phyloP scores from a whole-genome alignment of 1,140 invertebrate species.

The Lasioglossum albipes region DNA sequence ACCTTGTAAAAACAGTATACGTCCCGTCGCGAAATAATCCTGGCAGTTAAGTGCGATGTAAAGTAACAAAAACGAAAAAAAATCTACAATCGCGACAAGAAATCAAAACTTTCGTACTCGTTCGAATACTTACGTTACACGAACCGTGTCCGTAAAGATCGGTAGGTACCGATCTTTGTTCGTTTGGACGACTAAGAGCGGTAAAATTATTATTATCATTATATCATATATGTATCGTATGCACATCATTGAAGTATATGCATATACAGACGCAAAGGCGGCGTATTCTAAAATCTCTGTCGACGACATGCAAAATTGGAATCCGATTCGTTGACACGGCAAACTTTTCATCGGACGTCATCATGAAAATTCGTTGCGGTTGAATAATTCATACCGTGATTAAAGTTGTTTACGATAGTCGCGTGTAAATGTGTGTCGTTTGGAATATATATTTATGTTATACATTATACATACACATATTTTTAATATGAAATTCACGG shows the following conservation, averaged over 20 bases:
- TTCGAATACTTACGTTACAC: too few relatives aligned
- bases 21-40: too few relatives aligned
- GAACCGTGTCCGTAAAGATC: too few relatives aligned
- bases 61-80: too few relatives aligned
- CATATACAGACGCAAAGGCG: too few relatives aligned
- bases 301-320: slow-evolving; percentile 8
- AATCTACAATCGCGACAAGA: too few relatives aligned
- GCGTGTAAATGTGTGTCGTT: background rate
- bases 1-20: too few relatives aligned
- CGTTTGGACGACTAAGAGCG: background rate
- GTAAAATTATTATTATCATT: background rate
- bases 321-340: background rate
- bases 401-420: background rate
- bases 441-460: background rate
- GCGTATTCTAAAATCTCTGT: background rate
- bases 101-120: too few relatives aligned
- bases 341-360: background rate
- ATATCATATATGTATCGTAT: background rate
- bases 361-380: background rate
- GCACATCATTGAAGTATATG: background rate
- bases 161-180: slow-evolving; percentile 1
- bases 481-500: too few relatives aligned
- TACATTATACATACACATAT: too few relatives aligned
- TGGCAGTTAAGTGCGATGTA: too few relatives aligned
- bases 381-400: background rate